Conservation (phyloP, 2,888 invertebrate species). For the Mythimna pallens region DNA sequence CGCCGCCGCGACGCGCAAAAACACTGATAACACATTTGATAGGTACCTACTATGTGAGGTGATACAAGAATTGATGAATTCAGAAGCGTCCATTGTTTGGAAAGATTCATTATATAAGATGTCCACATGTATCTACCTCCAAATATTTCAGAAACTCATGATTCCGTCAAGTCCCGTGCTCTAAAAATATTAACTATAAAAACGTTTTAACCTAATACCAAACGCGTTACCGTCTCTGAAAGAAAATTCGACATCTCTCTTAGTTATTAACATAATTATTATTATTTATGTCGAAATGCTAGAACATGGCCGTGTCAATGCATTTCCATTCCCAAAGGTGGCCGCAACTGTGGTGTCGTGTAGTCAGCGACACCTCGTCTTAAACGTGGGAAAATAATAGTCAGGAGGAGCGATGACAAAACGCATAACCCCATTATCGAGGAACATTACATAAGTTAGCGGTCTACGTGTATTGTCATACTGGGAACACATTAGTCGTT, state of each 20-base stretch:
- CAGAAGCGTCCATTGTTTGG: neutral
- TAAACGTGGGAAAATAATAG: slow-evolving; percentile 69
- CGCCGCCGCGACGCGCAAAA: slow-evolving; percentile 69
- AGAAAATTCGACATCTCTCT: neutral
- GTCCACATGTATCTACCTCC: neutral
- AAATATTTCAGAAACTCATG: neutral
- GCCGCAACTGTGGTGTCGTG: slow-evolving; percentile 23
- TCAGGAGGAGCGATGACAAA: slow-evolving; percentile 59
- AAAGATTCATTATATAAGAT: neutral
- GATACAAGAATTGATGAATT: slow-evolving; percentile 34
- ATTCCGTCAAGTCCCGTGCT: neutral
- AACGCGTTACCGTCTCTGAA: neutral
- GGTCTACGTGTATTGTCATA: slow-evolving; percentile 61
- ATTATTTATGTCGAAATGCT: neutral
- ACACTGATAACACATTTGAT: slow-evolving; percentile 69
- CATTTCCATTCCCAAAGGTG: neutral
- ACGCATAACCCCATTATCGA: slow-evolving; percentile 69
- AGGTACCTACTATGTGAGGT: slow-evolving; percentile 39
- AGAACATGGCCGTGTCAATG: neutral
- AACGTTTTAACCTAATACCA: neutral
- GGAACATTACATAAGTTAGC: slow-evolving; percentile 71
- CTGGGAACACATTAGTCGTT: slow-evolving; percentile 43
- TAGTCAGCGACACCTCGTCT: slow-evolving; percentile 32
- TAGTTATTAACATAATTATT: neutral
- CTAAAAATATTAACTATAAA: too few relatives aligned